Evolutionary conservation across 2,797 vertebrate genomes (phyloP), one percentile per base, ranked within the genome.

Genomic region (Clarias pachynema): DNA sequence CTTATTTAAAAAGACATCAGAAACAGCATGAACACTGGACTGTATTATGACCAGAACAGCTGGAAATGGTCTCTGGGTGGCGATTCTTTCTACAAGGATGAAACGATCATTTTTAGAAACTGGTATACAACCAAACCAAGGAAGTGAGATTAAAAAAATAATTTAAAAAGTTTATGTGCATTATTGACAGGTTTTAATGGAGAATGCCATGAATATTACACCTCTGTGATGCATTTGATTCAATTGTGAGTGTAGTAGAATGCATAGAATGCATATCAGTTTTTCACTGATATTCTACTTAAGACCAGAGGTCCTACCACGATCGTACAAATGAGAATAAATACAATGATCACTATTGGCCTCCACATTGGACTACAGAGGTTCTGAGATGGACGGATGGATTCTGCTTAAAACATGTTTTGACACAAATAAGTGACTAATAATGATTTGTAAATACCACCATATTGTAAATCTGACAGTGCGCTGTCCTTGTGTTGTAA

Each of bases 11-110:
- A 31, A 3, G 63, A 12, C 14, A 15, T 56, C 0, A 29, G 22
- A 63, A 82, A 57, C 34, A 78, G 6, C n/a, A 80, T 10, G 44
- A 1, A 26, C 14, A n/a, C 92, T 14, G 90, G 92, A 0, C 88
- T 93, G 16, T 66, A 70, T 70, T 90, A 91, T 26, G 31, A 40
- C 22, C 18, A 5, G 68, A 49, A 49, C 44, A 49, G 44, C 44
- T 40, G 68, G 68, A 70, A 70, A 65, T 93, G 93, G 93, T 37
- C 62, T 0, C n/a, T 86, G 22, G 80, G 53, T 49, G 31, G 87
- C 3, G 5, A 0, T 24, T 10, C 68, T 0, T 84, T 89, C 20
- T 62, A 83, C 31, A 22, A 44, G 9, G 81, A 60, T 14, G 56
- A n/a, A n/a, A 4, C 7, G 0, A 29, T 0, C 15, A 3, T 60